Evolutionary conservation across 2,888 invertebrate genomes (phyloP).

Genomic region (Colostygia pectinataria): DNA sequence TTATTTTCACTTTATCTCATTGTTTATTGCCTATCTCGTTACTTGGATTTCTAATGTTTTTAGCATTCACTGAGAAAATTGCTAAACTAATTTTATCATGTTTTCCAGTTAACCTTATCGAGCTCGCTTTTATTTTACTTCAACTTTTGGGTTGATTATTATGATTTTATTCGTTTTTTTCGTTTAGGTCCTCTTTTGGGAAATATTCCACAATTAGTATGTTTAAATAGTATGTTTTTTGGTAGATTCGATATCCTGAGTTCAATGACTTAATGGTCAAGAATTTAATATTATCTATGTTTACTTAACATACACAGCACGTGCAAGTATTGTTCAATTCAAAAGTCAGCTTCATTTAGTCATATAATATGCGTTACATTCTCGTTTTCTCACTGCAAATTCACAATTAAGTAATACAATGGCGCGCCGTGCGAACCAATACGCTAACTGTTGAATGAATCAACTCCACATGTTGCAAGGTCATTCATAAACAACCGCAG

Average conservation of each 20-base stretch:
- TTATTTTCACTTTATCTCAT: slow-evolving; percentile 35
- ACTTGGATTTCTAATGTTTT: slow-evolving; percentile 29
- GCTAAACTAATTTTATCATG: not conserved
- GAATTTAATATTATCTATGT: not conserved
- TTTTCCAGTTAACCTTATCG: not conserved
- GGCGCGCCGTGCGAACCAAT: slow-evolving; percentile 50
- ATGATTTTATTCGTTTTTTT: no score
- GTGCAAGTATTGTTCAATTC: slow-evolving; percentile 21
- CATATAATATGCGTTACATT: slow-evolving; percentile 42
- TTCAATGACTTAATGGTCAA: no score
- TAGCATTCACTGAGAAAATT: slow-evolving; percentile 11
- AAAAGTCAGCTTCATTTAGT: slow-evolving; percentile 30
- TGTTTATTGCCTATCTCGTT: slow-evolving; percentile 34
- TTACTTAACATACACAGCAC: slow-evolving; percentile 14
- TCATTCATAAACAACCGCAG: slow-evolving; percentile 36
- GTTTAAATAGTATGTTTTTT: no score
- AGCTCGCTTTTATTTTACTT: no score
- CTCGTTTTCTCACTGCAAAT: slow-evolving; percentile 44
- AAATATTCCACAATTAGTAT: no score
- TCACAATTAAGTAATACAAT: slow-evolving; percentile 57
- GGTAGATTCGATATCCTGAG: no score
- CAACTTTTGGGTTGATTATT: no score
- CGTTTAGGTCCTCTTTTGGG: no score
- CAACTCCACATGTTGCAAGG: slow-evolving; percentile 44
- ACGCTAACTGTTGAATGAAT: slow-evolving; percentile 55